Conservation (phyloP, 2,888 invertebrate genomes). For the Molorchus minor region DNA sequence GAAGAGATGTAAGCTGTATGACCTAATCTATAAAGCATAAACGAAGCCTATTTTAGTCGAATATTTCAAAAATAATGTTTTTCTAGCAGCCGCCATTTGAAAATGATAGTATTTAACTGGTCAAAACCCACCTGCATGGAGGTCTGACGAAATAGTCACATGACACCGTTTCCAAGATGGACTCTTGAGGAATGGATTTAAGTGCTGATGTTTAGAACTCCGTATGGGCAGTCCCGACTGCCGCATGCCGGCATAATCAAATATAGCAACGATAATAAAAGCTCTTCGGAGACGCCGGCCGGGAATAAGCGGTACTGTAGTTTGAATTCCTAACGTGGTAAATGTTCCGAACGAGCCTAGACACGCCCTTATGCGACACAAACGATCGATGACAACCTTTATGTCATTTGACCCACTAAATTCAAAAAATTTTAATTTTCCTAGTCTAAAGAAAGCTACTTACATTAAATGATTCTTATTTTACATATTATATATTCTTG, state of each 20-base stretch:
- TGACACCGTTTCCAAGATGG: slow-evolving; percentile 57
- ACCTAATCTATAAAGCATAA: too few relatives aligned
- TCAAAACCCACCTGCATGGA: slow-evolving; percentile 57
- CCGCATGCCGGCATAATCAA: slow-evolving; percentile 40
- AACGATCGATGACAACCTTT: slow-evolving; percentile 60
- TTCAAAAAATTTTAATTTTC: slow-evolving; percentile 44
- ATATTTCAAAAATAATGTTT: neutral
- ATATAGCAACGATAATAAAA: slow-evolving; percentile 50
- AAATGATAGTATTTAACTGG: slow-evolving; percentile 43
- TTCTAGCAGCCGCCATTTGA: slow-evolving; percentile 31
- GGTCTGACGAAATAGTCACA: slow-evolving; percentile 55
- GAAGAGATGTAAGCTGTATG: too few relatives aligned
- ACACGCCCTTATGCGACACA: slow-evolving; percentile 61
- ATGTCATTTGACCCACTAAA: slow-evolving; percentile 61
- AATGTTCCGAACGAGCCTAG: slow-evolving; percentile 57
- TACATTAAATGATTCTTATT: slow-evolving; percentile 62
- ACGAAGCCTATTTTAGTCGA: neutral
- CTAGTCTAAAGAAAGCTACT: slow-evolving; percentile 51
- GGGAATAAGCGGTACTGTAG: slow-evolving; percentile 51
- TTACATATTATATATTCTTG: slow-evolving; percentile 60
- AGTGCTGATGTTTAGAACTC: too few relatives aligned
- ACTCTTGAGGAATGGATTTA: slow-evolving; percentile 46
- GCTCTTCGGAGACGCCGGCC: slow-evolving; percentile 53
- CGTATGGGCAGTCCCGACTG: slow-evolving; percentile 38
- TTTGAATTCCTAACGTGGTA: slow-evolving; percentile 47